Evolutionary conservation across 1,140 invertebrate genomes (phyloP).

Genomic region (Chymomyza costata): DNA sequence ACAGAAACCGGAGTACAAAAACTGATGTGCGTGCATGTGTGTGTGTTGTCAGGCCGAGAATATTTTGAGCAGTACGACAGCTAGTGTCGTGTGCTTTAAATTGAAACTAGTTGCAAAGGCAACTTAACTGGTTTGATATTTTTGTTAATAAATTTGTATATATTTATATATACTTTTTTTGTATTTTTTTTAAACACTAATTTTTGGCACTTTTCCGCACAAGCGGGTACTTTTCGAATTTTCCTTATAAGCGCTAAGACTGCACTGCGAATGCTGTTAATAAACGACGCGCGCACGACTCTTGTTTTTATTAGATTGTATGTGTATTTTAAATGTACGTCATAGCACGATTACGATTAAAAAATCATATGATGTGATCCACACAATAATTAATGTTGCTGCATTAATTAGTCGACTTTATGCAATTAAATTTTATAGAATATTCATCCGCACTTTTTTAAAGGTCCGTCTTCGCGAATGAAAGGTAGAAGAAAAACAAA

Average conservation of each 20-base stretch:
- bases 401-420: conserved; percentile 20
- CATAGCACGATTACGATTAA: too few relatives aligned
- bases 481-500: too few relatives aligned
- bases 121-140: conserved; percentile 56
- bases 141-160: conserved; percentile 13
- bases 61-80: conserved; percentile 14
- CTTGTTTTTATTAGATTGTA: too few relatives aligned
- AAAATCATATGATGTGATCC: too few relatives aligned
- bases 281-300: conserved; percentile 36
- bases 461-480: conserved; percentile 27
- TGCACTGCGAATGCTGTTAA: conserved; percentile 9
- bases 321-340: too few relatives aligned
- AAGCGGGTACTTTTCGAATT: conserved; percentile 29
- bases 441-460: conserved; percentile 34
- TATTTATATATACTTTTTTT: conserved; percentile 1
- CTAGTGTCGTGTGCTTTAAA: conserved; percentile 28
- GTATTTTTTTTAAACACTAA: too few relatives aligned
- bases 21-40: conserved; percentile 10
- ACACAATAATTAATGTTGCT: conserved; percentile 8
- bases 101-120: conserved; percentile 27
- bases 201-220: conserved; percentile 42
- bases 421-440: conserved; percentile 10
- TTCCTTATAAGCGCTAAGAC: too few relatives aligned
- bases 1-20: conserved; percentile 24
- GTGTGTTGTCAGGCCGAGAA: conserved; percentile 16